These are phyloP conservation scores for Karalla daura DNA, from an alignment of 2,797 vertebrate genomes.

Conservation along the genomic window DNA sequence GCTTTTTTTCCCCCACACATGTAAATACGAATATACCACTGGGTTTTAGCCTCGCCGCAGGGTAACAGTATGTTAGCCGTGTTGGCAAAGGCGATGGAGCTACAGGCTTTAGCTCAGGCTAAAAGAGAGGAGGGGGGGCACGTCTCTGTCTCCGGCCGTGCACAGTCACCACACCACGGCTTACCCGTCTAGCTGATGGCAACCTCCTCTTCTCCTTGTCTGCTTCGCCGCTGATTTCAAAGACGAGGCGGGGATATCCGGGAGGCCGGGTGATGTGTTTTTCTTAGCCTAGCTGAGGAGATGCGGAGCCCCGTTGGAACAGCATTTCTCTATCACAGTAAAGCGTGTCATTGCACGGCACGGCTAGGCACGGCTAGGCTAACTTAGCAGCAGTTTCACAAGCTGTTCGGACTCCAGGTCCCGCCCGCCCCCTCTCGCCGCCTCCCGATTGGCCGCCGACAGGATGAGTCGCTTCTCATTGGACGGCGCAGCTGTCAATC, in stretches of 20 bases:
- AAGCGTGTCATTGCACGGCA: slow-evolving; percentile 73
- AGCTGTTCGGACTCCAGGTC: slow-evolving; percentile 31
- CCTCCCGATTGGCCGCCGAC: slow-evolving; percentile 49
- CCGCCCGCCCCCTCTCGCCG: slow-evolving; percentile 28
- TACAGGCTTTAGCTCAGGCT: slow-evolving; percentile 54
- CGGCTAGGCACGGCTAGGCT: slow-evolving; percentile 66
- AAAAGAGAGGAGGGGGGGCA: too few species aligned
- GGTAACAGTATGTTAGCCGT: slow-evolving; percentile 45
- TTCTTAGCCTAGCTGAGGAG: slow-evolving; percentile 71
- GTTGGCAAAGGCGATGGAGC: slow-evolving; percentile 52
- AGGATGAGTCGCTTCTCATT: slow-evolving; percentile 27
- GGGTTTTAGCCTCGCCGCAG: background rate
- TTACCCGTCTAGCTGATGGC: slow-evolving; percentile 69
- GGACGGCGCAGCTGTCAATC: slow-evolving; percentile 42
- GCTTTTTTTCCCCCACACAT: too few species aligned
- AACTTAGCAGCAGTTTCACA: slow-evolving; percentile 59
- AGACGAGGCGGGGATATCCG: too few species aligned
- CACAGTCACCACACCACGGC: slow-evolving; percentile 60
- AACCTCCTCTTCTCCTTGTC: slow-evolving; percentile 57
- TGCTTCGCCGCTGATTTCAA: too few species aligned
- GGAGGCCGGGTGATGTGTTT: too few species aligned
- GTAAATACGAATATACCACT: slow-evolving; percentile 11
- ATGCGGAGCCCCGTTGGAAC: slow-evolving; percentile 71
- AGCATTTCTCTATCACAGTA: slow-evolving; percentile 77
- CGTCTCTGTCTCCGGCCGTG: too few species aligned